Evolutionary conservation across 2,888 invertebrate species (phyloP).

Genomic region (Scrobipalpa costella): DNA sequence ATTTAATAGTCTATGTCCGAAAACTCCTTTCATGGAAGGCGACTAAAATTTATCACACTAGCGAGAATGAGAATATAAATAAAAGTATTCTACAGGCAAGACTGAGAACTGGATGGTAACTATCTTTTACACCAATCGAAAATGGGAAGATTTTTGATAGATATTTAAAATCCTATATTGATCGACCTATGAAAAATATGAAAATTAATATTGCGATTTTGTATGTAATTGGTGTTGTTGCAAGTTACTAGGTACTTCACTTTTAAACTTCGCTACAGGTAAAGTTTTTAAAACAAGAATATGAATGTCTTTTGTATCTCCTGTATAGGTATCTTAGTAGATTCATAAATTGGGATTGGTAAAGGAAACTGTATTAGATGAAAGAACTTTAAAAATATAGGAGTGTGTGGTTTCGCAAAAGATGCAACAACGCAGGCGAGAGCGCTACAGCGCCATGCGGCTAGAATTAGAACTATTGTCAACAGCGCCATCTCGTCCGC

Average conservation of each 20-base stretch:
- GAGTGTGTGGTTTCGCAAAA: neutral
- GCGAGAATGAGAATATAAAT: constrained; percentile 67
- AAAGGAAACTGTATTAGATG: no score
- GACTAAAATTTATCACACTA: constrained; percentile 58
- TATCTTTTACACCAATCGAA: constrained; percentile 49
- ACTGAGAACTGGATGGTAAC: constrained; percentile 63
- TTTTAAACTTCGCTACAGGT: no score
- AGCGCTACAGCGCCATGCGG: neutral
- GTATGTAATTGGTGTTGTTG: neutral
- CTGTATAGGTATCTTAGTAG: no score
- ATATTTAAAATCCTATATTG: neutral
- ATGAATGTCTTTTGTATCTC: no score
- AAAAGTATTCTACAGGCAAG: constrained; percentile 69
- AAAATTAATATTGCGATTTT: neutral
- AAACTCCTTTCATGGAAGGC: constrained; percentile 27
- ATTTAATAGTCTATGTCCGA: neutral
- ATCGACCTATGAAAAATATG: neutral
- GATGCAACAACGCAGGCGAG: neutral
- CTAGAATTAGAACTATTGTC: neutral
- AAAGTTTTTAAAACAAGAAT: neutral
- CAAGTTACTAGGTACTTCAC: no score
- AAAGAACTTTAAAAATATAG: neutral
- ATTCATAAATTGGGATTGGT: no score
- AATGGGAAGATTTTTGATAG: constrained; percentile 14
- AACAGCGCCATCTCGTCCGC: neutral